Conservation (phyloP, 2,113 vertebrate species). For the Nibea coibor region DNA sequence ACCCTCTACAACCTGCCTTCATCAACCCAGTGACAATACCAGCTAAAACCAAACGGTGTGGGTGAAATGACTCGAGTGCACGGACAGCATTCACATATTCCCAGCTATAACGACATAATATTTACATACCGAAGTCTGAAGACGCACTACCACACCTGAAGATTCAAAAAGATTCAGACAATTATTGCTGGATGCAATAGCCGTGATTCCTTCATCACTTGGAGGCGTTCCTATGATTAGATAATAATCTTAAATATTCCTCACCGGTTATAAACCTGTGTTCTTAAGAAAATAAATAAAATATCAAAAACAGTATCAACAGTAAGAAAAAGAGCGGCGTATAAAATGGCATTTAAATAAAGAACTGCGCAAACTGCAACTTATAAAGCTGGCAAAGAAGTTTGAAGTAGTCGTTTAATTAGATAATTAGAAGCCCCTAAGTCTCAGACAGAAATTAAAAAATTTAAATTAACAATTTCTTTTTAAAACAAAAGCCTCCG, state of each 20-base stretch:
- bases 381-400: conserved; percentile 21
- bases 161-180: conserved; percentile 2
- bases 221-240: background rate
- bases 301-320: conserved; percentile 55
- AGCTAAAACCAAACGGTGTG: conserved; percentile 31
- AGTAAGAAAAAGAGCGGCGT: conserved; percentile 40
- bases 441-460: background rate
- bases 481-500: background rate
- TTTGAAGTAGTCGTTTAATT: conserved; percentile 2
- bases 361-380: background rate
- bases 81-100: conserved; percentile 37
- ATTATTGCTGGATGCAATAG: conserved; percentile 43
- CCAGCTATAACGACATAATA: conserved; percentile 34
- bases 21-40: background rate
- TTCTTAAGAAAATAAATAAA: conserved; percentile 69
- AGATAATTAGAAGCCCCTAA: background rate
- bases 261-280: conserved; percentile 24
- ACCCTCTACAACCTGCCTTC: conserved; percentile 11
- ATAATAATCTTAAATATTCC: conserved; percentile 32
- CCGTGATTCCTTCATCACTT: conserved; percentile 1
- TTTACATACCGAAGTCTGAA: conserved; percentile 46
- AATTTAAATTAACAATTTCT: background rate
- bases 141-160: conserved; percentile 22
- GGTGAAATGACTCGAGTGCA: conserved; percentile 25
- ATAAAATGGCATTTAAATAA: conserved; percentile 56